Conservation (phyloP, 1,140 invertebrate genomes). For the Brachionus rubens region DNA sequence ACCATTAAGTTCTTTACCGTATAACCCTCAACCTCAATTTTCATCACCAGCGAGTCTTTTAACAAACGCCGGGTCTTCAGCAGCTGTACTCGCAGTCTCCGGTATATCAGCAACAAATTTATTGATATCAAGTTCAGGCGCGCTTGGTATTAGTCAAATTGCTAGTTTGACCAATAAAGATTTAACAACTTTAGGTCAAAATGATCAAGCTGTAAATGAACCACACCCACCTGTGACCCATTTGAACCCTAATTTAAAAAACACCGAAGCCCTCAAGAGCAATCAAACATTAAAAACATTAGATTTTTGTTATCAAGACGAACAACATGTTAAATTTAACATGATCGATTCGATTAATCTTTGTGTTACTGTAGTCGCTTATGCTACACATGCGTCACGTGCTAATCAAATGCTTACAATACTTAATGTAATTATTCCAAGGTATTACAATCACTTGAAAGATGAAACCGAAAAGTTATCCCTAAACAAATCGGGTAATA, state of each 20-base stretch:
- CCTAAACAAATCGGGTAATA: conserved; percentile 65
- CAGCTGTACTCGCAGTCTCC: conserved; percentile 29
- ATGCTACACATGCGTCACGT: conserved; percentile 87
- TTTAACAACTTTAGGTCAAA: background rate
- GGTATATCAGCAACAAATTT: conserved; percentile 40
- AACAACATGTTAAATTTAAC: conserved; percentile 55
- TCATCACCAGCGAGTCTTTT: conserved; percentile 11
- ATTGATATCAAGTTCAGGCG: conserved; percentile 39
- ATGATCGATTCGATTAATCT: conserved; percentile 59
- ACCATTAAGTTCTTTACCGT: background rate
- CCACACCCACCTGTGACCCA: too few species aligned
- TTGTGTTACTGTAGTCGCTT: conserved; percentile 82
- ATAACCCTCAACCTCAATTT: conserved; percentile 15
- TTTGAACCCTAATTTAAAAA: background rate
- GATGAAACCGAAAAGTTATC: conserved; percentile 72
- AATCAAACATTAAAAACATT: conserved; percentile 13
- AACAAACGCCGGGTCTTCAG: conserved; percentile 27
- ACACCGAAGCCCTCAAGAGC: background rate
- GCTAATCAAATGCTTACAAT: conserved; percentile 95
- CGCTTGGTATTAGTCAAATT: conserved; percentile 25
- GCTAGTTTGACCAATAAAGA: conserved; percentile 33
- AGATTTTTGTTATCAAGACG: conserved; percentile 61
- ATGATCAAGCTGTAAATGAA: background rate
- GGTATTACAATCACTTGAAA: conserved; percentile 64
- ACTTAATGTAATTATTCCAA: conserved; percentile 89